Percentiles rank a stretch among this genome's conserved stretches.
These are phyloP conservation scores for Phrynocephalus vlangalii DNA, from an alignment of 2,797 vertebrate genomes.

Conservation along the genomic window DNA sequence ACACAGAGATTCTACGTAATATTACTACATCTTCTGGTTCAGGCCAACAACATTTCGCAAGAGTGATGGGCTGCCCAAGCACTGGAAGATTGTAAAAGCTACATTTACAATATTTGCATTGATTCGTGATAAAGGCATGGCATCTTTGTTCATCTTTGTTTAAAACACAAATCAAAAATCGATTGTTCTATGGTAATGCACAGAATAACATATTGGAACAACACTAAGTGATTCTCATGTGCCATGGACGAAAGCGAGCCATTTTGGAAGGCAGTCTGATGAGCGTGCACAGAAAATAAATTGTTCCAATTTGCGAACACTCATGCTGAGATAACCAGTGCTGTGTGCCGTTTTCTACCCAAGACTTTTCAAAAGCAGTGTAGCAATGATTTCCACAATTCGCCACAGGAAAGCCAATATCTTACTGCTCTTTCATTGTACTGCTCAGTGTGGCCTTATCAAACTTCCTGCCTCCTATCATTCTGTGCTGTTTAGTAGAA, in stretches of 20 bases:
- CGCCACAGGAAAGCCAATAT: slow-evolving; percentile 1
- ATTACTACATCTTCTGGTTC: not conserved
- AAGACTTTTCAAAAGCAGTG: slow-evolving; percentile 3
- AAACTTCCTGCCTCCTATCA: slow-evolving; percentile 35
- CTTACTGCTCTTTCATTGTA: slow-evolving; percentile 28
- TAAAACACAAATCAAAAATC: not conserved
- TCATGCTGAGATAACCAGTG: slow-evolving; percentile 33
- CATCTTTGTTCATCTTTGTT: slow-evolving; percentile 1
- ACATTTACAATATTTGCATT: not conserved
- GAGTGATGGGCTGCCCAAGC: not conserved
- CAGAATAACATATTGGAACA: slow-evolving; percentile 4
- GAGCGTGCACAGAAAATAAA: slow-evolving; percentile 26
- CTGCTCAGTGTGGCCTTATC: slow-evolving; percentile 33
- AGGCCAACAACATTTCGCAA: not conserved
- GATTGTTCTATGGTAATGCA: not conserved
- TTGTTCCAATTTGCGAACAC: slow-evolving; percentile 30
- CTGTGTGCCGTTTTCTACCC: slow-evolving; percentile 20
- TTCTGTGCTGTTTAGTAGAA: slow-evolving; percentile 28
- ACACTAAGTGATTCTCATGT: slow-evolving; percentile 7
- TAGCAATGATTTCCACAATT: slow-evolving; percentile 4
- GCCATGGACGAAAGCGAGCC: not conserved
- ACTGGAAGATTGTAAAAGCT: not conserved
- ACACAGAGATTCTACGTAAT: not conserved
- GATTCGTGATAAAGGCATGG: not conserved
- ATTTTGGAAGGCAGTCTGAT: slow-evolving; percentile 21